These are phyloP conservation scores for Hofmannophila pseudospretella DNA, from an alignment of 2,888 invertebrate species.

Conservation along the genomic window DNA sequence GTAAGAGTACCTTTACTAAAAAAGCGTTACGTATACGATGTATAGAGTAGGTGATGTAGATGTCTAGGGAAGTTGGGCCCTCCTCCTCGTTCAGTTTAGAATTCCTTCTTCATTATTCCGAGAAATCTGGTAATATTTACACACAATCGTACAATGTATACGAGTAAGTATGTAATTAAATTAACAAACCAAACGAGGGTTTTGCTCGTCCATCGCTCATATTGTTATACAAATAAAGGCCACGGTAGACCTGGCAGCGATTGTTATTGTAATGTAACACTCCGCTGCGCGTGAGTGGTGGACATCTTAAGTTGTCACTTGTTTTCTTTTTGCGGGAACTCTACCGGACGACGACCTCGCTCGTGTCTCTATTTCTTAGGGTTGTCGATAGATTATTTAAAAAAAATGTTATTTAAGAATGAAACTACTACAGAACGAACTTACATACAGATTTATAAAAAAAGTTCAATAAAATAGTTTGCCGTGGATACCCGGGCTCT, in stretches of 20 bases:
- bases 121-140: slow-evolving; percentile 17
- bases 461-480: no score
- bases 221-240: slow-evolving; percentile 34
- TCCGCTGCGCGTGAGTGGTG: slow-evolving; percentile 43
- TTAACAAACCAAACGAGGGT: slow-evolving; percentile 47
- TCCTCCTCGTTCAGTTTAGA: background rate
- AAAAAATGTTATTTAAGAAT: no score
- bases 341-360: slow-evolving; percentile 61
- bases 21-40: no score
- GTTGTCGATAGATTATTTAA: slow-evolving; percentile 25
- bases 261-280: slow-evolving; percentile 71
- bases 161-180: no score
- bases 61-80: no score
- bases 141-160: slow-evolving; percentile 34
- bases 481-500: no score
- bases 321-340: slow-evolving; percentile 64
- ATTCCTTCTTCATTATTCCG: background rate
- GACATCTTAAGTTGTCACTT: slow-evolving; percentile 70
- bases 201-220: slow-evolving; percentile 22
- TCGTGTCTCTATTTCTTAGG: slow-evolving; percentile 38
- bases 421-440: no score
- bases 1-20: no score
- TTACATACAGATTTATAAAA: no score
- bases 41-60: no score
- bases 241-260: slow-evolving; percentile 12